phyloP scores from a whole-genome alignment of 2,113 vertebrate genomes.

The Crotophaga sulcirostris region DNA sequence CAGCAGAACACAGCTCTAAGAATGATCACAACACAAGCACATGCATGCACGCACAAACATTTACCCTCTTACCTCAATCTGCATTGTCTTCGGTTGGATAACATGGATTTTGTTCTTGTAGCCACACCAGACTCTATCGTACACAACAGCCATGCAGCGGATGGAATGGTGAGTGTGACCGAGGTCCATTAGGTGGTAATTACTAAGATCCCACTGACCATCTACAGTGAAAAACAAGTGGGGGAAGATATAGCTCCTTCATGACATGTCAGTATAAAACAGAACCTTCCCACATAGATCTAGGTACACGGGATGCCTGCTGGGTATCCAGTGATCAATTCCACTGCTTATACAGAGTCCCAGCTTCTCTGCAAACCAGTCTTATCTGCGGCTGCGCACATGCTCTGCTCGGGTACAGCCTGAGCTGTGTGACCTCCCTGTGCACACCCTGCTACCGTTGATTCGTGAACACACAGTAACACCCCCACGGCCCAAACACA shows the following conservation, averaged over 20 bases:
- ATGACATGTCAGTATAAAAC: not conserved
- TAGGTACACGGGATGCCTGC: not conserved
- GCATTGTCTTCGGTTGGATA: slow-evolving; percentile 98
- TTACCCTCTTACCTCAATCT: slow-evolving; percentile 85
- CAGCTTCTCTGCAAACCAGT: not conserved
- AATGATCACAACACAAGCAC: not conserved
- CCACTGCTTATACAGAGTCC: not conserved
- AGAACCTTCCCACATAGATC: not conserved
- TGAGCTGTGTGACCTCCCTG: not conserved
- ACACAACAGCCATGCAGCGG: slow-evolving; percentile 97
- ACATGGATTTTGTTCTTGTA: slow-evolving; percentile 99
- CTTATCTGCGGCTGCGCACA: not conserved
- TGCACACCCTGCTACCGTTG: not conserved
- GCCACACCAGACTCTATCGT: slow-evolving; percentile 97
- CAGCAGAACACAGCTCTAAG: not conserved
- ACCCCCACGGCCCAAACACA: not conserved
- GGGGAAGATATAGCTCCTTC: not conserved
- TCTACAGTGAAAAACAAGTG: slow-evolving; percentile 72
- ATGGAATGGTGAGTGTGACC: slow-evolving; percentile 97
- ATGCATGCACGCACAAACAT: fast-evolving
- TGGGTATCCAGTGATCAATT: not conserved
- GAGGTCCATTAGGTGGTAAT: slow-evolving; percentile 97
- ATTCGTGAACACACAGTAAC: not conserved
- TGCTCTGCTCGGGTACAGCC: not conserved
- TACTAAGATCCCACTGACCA: slow-evolving; percentile 96